phyloP scores from a whole-genome alignment of 2,797 vertebrate species.

The Peromyscus aztecus region DNA sequence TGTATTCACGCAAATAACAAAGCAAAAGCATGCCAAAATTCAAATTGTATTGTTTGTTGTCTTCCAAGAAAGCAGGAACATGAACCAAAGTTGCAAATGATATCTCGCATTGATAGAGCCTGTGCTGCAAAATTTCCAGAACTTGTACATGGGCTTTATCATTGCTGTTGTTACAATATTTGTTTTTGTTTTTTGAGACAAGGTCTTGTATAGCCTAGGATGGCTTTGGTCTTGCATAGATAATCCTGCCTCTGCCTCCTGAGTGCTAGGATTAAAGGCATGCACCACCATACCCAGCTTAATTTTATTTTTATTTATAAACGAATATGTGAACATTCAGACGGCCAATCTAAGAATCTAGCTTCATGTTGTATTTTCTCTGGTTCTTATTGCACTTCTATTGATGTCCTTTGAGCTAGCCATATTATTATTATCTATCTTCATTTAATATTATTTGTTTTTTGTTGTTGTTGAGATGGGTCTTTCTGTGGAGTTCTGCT shows the following conservation, averaged over 20 bases:
- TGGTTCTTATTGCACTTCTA: neutral
- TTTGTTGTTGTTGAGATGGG: neutral
- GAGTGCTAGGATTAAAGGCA: neutral
- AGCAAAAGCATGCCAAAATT: neutral
- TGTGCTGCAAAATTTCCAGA: neutral
- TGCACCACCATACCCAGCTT: neutral
- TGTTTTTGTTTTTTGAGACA: neutral
- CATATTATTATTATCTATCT: neutral
- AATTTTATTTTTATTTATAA: slow-evolving; percentile 20
- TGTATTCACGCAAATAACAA: neutral
- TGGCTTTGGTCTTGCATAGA: neutral
- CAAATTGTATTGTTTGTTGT: neutral
- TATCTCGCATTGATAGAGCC: neutral
- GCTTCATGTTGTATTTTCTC: neutral
- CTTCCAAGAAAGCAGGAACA: neutral
- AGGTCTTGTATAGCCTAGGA: neutral
- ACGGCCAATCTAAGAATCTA: neutral
- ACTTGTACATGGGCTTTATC: neutral
- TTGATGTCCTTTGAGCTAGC: neutral
- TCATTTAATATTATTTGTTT: neutral
- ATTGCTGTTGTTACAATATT: neutral
- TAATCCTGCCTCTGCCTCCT: neutral
- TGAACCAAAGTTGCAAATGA: slow-evolving; percentile 43
- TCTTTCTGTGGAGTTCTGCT: neutral
- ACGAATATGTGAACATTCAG: neutral